These are phyloP conservation scores for Globia sparganii DNA, from an alignment of 2,888 invertebrate genomes.

Conservation along the genomic window DNA sequence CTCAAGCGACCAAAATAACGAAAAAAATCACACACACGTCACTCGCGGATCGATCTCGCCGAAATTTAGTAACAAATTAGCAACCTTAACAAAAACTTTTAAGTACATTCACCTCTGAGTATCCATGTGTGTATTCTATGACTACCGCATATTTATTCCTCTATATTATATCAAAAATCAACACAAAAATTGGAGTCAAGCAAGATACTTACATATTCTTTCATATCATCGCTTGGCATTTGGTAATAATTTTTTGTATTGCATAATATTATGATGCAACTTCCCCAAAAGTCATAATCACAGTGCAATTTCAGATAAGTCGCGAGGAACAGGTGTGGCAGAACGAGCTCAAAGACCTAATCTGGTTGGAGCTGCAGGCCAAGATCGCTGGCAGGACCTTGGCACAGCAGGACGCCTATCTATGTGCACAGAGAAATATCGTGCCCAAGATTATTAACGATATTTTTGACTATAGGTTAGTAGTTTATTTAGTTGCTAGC, in stretches of 20 bases:
- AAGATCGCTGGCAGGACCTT: slow-evolving; percentile 94
- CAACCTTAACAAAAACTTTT: background rate
- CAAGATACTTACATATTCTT: too few species aligned
- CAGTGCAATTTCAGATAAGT: slow-evolving; percentile 91
- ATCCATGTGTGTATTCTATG: too few species aligned
- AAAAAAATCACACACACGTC: too few species aligned
- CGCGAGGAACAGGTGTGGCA: slow-evolving; percentile 97
- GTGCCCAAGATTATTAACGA: slow-evolving; percentile 93
- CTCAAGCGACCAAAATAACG: too few species aligned
- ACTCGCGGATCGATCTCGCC: too few species aligned
- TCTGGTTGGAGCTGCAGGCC: slow-evolving; percentile 97
- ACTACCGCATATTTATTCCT: background rate
- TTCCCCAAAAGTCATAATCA: slow-evolving; percentile 7
- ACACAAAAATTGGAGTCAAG: too few species aligned
- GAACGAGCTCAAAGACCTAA: slow-evolving; percentile 96
- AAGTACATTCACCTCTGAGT: background rate
- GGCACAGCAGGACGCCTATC: slow-evolving; percentile 94
- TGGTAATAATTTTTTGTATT: too few species aligned
- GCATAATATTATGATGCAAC: background rate
- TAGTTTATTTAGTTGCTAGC: background rate
- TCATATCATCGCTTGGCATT: too few species aligned
- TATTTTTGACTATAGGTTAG: slow-evolving; percentile 94
- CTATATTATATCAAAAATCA: too few species aligned
- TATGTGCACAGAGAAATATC: slow-evolving; percentile 93
- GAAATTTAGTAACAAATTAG: background rate